Percentiles rank a stretch among this genome's conserved stretches.
Evolutionary conservation across 2,797 vertebrate genomes (phyloP).

Genomic region (Florisuga fusca): DNA sequence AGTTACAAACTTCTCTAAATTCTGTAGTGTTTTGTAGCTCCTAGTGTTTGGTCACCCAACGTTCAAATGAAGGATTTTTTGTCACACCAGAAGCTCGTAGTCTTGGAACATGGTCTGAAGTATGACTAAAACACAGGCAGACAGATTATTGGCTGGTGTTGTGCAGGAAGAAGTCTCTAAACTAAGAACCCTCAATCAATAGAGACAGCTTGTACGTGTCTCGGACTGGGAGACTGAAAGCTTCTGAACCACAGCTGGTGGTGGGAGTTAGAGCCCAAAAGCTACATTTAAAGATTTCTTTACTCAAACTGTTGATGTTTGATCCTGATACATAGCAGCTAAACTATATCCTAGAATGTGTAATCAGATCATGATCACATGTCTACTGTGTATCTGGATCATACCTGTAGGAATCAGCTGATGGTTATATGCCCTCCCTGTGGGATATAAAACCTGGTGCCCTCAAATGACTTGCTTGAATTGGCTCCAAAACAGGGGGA

Average conservation of each 20-base stretch:
- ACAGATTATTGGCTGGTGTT: constrained; percentile 32
- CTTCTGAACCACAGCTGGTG: background rate
- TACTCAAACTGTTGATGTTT: background rate
- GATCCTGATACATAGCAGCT: background rate
- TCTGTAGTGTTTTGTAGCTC: background rate
- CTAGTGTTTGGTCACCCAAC: constrained; percentile 21
- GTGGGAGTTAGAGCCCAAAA: background rate
- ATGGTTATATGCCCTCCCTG: background rate
- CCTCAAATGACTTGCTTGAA: background rate
- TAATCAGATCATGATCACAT: background rate
- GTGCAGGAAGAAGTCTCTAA: constrained; percentile 18
- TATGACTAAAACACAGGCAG: constrained; percentile 21
- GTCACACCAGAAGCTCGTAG: constrained; percentile 1
- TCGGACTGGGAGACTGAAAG: background rate
- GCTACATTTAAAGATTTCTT: background rate
- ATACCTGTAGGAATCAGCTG: background rate
- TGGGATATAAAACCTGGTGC: background rate
- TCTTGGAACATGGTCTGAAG: background rate
- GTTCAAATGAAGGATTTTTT: constrained; percentile 47
- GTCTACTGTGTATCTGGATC: background rate
- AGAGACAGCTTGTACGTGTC: background rate
- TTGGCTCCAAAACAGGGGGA: background rate
- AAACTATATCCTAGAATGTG: background rate
- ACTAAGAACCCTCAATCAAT: background rate
- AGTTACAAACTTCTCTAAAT: background rate